A percentile compares a stretch with the other conserved stretches of the same genome.
Conservation (phyloP, 2,888 invertebrate species). For the Aleiodes leptofemur region DNA sequence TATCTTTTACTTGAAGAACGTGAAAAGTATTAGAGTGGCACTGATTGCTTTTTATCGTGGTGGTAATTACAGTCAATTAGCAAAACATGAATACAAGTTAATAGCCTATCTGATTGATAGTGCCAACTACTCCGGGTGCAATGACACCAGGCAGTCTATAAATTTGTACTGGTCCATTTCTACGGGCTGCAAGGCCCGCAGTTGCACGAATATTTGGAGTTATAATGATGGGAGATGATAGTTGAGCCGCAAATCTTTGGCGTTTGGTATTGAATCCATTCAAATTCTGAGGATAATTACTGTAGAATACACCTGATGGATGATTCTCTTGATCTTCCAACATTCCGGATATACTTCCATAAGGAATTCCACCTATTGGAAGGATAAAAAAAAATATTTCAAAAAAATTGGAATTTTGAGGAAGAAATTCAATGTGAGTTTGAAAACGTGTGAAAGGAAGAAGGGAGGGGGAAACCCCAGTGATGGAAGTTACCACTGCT, state of each 20-base stretch:
- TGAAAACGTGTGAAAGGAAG: constrained; percentile 18
- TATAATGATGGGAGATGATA: constrained; percentile 56
- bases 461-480: too few species aligned
- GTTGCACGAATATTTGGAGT: constrained; percentile 60
- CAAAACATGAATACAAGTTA: constrained; percentile 32
- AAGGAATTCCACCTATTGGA: constrained; percentile 80
- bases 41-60: constrained; percentile 9
- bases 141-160: constrained; percentile 64
- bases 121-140: constrained; percentile 63
- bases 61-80: constrained; percentile 8
- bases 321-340: constrained; percentile 75
- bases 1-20: background rate
- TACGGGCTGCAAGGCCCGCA: constrained; percentile 51
- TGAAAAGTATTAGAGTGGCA: constrained; percentile 22
- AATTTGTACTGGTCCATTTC: constrained; percentile 63
- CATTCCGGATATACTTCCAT: constrained; percentile 80
- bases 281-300: constrained; percentile 4
- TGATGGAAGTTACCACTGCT: background rate
- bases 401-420: background rate
- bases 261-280: constrained; percentile 15
- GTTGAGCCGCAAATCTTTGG: constrained; percentile 19
- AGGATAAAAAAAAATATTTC: background rate
- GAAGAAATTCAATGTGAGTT: background rate
- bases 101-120: constrained; percentile 63
- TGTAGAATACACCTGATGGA: background rate